Evolutionary conservation across 2,113 vertebrate genomes (phyloP).

Genomic region (Ictalurus furcatus): DNA sequence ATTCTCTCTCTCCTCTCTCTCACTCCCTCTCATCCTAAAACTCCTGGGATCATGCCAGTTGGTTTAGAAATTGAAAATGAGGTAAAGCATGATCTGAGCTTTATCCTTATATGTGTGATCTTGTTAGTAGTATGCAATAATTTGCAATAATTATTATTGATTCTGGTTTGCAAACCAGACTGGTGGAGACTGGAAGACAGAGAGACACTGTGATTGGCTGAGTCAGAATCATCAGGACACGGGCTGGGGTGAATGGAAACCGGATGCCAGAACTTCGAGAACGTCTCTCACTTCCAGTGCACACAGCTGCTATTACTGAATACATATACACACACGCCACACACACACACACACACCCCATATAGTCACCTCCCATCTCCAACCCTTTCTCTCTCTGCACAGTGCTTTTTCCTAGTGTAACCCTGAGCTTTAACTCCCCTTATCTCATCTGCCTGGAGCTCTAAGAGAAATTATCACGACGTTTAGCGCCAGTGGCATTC

Average conservation of each 20-base stretch:
- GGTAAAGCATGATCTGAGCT: conserved; percentile 29
- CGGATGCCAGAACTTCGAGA: conserved; percentile 37
- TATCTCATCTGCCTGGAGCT: not conserved
- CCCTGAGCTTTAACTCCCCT: not conserved
- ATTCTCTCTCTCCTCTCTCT: not conserved
- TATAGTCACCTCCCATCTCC: conserved; percentile 37
- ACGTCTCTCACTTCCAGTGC: conserved; percentile 17
- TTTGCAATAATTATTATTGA: conserved; percentile 29
- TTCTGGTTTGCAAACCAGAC: not conserved
- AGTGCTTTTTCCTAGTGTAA: not conserved
- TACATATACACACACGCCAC: not conserved
- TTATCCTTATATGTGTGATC: conserved; percentile 40
- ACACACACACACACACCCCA: conserved; percentile 34
- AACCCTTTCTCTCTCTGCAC: conserved; percentile 38
- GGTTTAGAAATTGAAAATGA: not conserved
- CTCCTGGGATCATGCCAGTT: too few relatives aligned
- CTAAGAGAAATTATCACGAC: not conserved
- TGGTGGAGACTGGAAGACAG: conserved; percentile 31
- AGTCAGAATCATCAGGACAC: conserved; percentile 17
- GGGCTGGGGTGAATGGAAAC: conserved; percentile 28
- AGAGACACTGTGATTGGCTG: conserved; percentile 1
- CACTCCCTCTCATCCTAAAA: not conserved
- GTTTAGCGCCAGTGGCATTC: not conserved
- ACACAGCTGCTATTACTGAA: conserved; percentile 48
- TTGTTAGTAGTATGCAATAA: conserved; percentile 27